phyloP scores from a whole-genome alignment of 2,797 vertebrate species.

The Paratrypauchen microcephalus region DNA sequence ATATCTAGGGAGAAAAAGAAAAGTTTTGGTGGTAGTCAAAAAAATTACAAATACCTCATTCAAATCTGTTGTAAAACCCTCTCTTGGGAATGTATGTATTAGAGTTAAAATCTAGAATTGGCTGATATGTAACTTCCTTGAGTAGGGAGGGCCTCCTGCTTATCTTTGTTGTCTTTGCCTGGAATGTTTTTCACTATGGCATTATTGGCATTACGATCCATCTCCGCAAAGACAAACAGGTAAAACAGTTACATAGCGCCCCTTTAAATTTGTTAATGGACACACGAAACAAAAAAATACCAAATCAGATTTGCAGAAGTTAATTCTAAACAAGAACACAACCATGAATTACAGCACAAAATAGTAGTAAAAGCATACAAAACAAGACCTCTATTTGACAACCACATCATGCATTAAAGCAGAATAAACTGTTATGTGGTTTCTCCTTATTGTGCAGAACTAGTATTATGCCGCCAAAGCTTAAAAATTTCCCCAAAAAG shows the following conservation, averaged over 20 bases:
- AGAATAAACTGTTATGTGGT: neutral
- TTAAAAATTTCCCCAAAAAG: constrained; percentile 32
- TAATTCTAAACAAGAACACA: neutral
- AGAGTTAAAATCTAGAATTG: too few relatives aligned
- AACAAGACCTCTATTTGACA: neutral
- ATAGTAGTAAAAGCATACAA: neutral
- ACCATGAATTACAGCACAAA: neutral
- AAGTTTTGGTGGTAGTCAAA: neutral
- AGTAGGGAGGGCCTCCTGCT: too few relatives aligned
- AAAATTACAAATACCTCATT: neutral
- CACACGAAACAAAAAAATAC: too few relatives aligned
- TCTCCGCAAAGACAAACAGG: too few relatives aligned
- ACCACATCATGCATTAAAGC: neutral
- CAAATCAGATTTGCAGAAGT: neutral
- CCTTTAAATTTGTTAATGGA: too few relatives aligned
- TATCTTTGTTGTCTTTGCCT: neutral
- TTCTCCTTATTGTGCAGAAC: neutral
- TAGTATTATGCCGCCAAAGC: constrained; percentile 3
- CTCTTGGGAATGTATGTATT: too few relatives aligned
- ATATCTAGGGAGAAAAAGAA: constrained; percentile 55
- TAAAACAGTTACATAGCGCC: too few relatives aligned
- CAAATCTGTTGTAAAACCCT: neutral
- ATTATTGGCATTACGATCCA: neutral
- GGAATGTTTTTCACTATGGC: neutral
- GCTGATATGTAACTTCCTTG: too few relatives aligned